phyloP scores from a whole-genome alignment of 2,113 vertebrate species.

The Gymnocephalus cernua region DNA sequence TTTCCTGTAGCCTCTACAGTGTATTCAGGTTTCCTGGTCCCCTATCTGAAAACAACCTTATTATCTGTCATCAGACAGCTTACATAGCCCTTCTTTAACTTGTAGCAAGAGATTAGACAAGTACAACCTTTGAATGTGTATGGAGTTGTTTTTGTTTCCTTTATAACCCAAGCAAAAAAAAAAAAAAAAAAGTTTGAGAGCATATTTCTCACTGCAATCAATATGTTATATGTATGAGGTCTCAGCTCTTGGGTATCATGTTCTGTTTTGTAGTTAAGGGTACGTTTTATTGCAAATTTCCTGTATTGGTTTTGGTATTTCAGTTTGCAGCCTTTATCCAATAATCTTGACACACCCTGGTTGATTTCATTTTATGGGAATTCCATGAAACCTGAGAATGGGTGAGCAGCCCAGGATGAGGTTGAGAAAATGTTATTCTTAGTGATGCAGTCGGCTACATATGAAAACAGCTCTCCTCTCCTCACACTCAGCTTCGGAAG shows the following conservation, averaged over 20 bases:
- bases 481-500: slow-evolving; percentile 10
- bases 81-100: not conserved
- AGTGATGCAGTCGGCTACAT: slow-evolving; percentile 37
- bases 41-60: not conserved
- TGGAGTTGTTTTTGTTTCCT: not conserved
- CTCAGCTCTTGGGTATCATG: not conserved
- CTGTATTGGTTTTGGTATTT: slow-evolving; percentile 47
- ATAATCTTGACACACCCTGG: slow-evolving; percentile 55
- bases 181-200: too few species aligned
- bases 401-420: slow-evolving; percentile 52
- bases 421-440: slow-evolving; percentile 57
- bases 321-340: slow-evolving; percentile 41
- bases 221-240: slow-evolving; percentile 8
- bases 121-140: not conserved
- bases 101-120: not conserved
- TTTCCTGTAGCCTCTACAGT: not conserved
- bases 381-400: slow-evolving; percentile 69
- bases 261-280: slow-evolving; percentile 2
- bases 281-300: slow-evolving; percentile 28
- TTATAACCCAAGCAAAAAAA: too few species aligned
- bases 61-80: slow-evolving; percentile 12
- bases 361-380: slow-evolving; percentile 75
- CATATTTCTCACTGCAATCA: too few species aligned
- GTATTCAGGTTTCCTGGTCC: not conserved
- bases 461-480: slow-evolving; percentile 33